Percentiles rank a stretch among this genome's conserved stretches.
phyloP scores from a whole-genome alignment of 2,113 vertebrate species.

The Apteryx mantelli region DNA sequence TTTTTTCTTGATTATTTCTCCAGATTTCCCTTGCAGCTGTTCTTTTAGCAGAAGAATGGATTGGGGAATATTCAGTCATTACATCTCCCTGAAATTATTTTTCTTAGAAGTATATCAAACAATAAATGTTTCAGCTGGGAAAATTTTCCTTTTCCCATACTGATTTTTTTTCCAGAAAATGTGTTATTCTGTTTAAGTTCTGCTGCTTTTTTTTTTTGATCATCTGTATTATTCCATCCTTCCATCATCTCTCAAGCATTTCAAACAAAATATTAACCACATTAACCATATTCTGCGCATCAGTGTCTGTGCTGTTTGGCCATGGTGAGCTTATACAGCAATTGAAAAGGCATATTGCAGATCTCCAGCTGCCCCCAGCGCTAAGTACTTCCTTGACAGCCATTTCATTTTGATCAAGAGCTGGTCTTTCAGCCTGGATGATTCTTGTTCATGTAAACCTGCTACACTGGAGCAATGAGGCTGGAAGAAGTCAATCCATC shows the following conservation, averaged over 20 bases:
- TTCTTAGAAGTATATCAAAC: not conserved
- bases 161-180: not conserved
- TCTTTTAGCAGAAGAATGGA: slow-evolving; percentile 19
- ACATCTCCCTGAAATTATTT: slow-evolving; percentile 21
- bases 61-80: slow-evolving; percentile 45
- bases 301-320: not conserved
- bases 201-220: not conserved
- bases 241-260: not conserved
- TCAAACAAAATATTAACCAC: not conserved
- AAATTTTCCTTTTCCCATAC: not conserved
- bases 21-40: not conserved
- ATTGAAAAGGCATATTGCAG: not conserved
- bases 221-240: not conserved
- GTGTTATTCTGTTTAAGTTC: not conserved
- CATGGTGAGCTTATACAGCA: not conserved
- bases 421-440: not conserved
- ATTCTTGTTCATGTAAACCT: not conserved
- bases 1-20: slow-evolving; percentile 14
- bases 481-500: not conserved
- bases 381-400: not conserved
- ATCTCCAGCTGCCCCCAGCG: not conserved
- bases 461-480: not conserved
- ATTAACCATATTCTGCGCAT: not conserved
- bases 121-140: not conserved
- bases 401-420: not conserved